Percentiles rank a stretch among this genome's conserved stretches.
Evolutionary conservation across 2,113 vertebrate genomes (phyloP).

Genomic region (Spermophilus dauricus): DNA sequence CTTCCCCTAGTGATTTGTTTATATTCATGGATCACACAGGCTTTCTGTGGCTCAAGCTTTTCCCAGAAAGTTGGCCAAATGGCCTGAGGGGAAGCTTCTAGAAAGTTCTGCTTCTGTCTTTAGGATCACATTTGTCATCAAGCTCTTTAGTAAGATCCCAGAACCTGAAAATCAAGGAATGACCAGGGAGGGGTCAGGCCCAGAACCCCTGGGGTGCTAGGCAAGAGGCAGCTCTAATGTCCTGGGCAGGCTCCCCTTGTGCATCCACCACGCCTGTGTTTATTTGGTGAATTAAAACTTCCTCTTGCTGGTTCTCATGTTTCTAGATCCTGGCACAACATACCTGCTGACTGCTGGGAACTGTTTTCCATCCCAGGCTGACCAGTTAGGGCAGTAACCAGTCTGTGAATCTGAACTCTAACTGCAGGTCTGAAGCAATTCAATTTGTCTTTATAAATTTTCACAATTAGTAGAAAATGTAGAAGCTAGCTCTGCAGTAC

Average conservation of each 20-base stretch:
- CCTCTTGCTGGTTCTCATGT: neutral
- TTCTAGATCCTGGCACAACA: conserved; percentile 51
- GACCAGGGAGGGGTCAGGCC: neutral
- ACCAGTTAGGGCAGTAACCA: conserved; percentile 21
- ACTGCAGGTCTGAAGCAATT: conserved; percentile 50
- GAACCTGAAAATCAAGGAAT: neutral
- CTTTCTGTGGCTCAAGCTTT: neutral
- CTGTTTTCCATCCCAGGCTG: conserved; percentile 25
- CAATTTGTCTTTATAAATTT: conserved; percentile 15
- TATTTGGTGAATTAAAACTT: conserved; percentile 39
- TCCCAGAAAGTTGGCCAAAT: conserved; percentile 66
- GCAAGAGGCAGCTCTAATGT: neutral
- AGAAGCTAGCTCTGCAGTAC: neutral
- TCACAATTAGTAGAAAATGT: conserved; percentile 45
- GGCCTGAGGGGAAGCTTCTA: neutral
- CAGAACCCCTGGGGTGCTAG: neutral
- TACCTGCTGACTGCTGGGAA: conserved; percentile 45
- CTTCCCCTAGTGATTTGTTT: conserved; percentile 35
- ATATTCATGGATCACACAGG: neutral
- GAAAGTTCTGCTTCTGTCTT: conserved; percentile 40
- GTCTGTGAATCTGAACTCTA: conserved; percentile 10
- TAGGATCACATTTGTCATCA: neutral
- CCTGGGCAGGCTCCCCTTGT: neutral
- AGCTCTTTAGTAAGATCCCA: neutral
- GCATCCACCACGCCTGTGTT: conserved; percentile 8